phyloP scores from a whole-genome alignment of 1,140 invertebrate species.

The Zaprionus ghesquierei region DNA sequence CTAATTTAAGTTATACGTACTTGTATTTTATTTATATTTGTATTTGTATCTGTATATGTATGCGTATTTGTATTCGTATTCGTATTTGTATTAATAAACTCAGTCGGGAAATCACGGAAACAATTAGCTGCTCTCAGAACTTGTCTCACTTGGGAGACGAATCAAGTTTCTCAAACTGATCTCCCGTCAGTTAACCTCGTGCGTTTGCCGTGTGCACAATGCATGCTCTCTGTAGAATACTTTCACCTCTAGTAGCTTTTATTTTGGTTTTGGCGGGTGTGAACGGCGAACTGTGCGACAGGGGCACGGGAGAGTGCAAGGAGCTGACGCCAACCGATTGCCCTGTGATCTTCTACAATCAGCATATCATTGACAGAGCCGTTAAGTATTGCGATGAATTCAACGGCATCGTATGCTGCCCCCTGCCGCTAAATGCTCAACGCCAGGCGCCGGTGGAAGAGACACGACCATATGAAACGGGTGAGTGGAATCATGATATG shows the following conservation, averaged over 20 bases:
- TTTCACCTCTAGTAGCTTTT: slow-evolving; percentile 7
- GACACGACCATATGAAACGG: slow-evolving; percentile 40
- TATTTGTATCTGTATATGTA: slow-evolving; percentile 11
- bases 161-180: slow-evolving; percentile 9
- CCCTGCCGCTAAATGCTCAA: slow-evolving; percentile 49
- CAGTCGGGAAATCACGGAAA: neutral
- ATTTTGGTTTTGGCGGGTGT: neutral
- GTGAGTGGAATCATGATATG: slow-evolving; percentile 19
- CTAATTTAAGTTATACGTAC: neutral
- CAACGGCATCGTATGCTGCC: slow-evolving; percentile 70
- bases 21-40: slow-evolving; percentile 5
- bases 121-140: slow-evolving; percentile 1
- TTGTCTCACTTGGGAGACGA: neutral
- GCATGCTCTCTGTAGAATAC: neutral
- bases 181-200: neutral
- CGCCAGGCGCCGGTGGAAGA: neutral
- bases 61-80: slow-evolving; percentile 14
- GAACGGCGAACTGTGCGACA: slow-evolving; percentile 50
- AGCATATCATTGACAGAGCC: slow-evolving; percentile 45
- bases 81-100: slow-evolving; percentile 11
- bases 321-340: slow-evolving; percentile 43
- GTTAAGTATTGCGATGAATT: slow-evolving; percentile 66
- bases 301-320: slow-evolving; percentile 60
- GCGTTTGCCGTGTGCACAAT: slow-evolving; percentile 16
- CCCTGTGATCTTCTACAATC: slow-evolving; percentile 57